These are phyloP conservation scores for Trialeurodes vaporariorum DNA, from an alignment of 1,140 invertebrate genomes.

Conservation along the genomic window DNA sequence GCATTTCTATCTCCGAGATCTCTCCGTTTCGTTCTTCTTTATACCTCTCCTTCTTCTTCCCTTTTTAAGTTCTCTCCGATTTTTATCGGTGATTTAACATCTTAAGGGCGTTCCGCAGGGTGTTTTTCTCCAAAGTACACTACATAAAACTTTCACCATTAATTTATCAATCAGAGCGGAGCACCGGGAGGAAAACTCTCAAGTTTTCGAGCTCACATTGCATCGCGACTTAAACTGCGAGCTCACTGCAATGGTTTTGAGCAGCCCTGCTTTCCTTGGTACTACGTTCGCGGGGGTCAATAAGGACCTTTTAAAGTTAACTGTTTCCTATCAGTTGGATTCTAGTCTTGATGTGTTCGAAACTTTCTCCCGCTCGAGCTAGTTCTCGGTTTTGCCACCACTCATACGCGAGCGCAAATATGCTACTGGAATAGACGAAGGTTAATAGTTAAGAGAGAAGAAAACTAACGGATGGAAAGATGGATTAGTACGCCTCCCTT, in stretches of 20 bases:
- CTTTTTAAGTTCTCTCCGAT: neutral
- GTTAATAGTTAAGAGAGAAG: too few species aligned
- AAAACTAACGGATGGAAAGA: too few species aligned
- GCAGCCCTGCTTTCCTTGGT: too few species aligned
- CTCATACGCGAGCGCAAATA: too few species aligned
- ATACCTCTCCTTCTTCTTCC: neutral
- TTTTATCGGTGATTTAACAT: neutral
- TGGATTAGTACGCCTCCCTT: too few species aligned
- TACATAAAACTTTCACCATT: neutral
- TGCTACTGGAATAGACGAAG: too few species aligned
- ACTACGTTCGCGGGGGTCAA: neutral
- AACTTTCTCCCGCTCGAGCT: neutral
- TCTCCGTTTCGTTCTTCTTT: constrained; percentile 4
- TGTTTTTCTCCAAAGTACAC: neutral
- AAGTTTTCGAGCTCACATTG: too few species aligned
- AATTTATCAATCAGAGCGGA: neutral
- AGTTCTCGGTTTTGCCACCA: too few species aligned
- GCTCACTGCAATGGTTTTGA: too few species aligned
- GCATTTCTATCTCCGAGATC: neutral
- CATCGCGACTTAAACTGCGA: too few species aligned
- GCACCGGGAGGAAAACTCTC: neutral
- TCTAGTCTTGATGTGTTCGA: neutral
- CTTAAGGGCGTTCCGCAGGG: neutral
- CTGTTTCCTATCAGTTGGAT: neutral
- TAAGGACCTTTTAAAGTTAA: neutral